phyloP scores from a whole-genome alignment of 2,888 invertebrate species.

The Ophion obscuratus region DNA sequence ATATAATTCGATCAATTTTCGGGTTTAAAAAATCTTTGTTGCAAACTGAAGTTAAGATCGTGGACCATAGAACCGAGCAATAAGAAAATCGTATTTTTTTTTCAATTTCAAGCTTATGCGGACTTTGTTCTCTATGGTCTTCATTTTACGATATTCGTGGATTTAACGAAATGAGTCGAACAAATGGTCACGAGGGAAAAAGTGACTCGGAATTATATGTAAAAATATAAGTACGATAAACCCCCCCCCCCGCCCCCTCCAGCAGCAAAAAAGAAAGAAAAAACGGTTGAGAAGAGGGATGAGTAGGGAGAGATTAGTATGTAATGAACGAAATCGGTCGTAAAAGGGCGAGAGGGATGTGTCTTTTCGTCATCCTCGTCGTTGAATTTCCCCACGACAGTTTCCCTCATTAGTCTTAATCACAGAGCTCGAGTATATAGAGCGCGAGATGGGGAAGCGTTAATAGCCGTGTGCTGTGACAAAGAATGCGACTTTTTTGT shows the following conservation, averaged over 20 bases:
- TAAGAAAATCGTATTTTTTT: neutral
- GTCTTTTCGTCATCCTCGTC: slow-evolving; percentile 10
- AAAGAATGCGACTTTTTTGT: slow-evolving; percentile 58
- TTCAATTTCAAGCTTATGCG: neutral
- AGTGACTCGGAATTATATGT: slow-evolving; percentile 30
- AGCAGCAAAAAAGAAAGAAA: neutral
- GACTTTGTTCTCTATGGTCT: neutral
- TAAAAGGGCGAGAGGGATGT: slow-evolving; percentile 20
- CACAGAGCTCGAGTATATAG: slow-evolving; percentile 52
- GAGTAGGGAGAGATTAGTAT: slow-evolving; percentile 12
- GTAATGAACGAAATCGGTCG: slow-evolving; percentile 47
- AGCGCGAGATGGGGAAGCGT: slow-evolving; percentile 32
- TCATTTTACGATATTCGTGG: neutral
- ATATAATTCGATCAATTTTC: neutral
- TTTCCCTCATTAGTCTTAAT: slow-evolving; percentile 65
- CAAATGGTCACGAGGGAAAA: slow-evolving; percentile 18
- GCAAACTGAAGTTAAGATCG: neutral
- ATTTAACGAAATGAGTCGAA: neutral
- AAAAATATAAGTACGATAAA: slow-evolving; percentile 38
- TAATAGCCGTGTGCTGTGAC: slow-evolving; percentile 51
- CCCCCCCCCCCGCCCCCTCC: neutral
- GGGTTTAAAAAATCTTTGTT: neutral
- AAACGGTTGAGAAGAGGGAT: slow-evolving; percentile 8
- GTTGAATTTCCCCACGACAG: slow-evolving; percentile 43
- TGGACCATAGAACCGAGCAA: no score